These are phyloP conservation scores for Xenus cinereus DNA, from an alignment of 2,113 vertebrate genomes.

Conservation along the genomic window DNA sequence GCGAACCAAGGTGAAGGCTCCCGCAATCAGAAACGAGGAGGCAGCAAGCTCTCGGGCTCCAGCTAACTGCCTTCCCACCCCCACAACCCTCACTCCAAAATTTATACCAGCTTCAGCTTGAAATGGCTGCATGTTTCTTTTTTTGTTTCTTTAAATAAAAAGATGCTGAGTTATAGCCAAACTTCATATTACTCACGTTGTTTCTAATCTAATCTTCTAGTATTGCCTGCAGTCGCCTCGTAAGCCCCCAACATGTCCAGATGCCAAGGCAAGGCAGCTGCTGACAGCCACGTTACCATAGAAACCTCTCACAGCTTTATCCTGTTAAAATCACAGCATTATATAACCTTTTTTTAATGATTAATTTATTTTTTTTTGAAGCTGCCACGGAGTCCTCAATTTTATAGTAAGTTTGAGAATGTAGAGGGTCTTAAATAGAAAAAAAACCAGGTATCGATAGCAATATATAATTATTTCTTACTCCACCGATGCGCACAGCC, in stretches of 20 bases:
- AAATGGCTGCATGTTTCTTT: background rate
- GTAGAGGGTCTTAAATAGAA: background rate
- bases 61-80: background rate
- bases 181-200: background rate
- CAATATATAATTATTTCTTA: background rate
- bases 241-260: background rate
- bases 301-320: slow-evolving; percentile 29
- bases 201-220: background rate
- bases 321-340: background rate
- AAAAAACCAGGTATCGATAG: background rate
- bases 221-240: background rate
- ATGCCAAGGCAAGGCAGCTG: background rate
- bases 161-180: background rate
- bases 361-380: background rate
- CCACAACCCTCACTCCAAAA: background rate
- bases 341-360: background rate
- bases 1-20: background rate
- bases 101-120: background rate
- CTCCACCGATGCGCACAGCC: background rate
- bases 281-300: background rate
- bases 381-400: background rate
- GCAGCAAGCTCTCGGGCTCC: background rate
- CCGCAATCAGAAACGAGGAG: background rate
- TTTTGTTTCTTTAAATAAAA: background rate
- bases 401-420: background rate